Percentiles rank a stretch among this genome's conserved stretches.
phyloP scores from a whole-genome alignment of 1,140 invertebrate species.

The Rhagoletis zephyria region DNA sequence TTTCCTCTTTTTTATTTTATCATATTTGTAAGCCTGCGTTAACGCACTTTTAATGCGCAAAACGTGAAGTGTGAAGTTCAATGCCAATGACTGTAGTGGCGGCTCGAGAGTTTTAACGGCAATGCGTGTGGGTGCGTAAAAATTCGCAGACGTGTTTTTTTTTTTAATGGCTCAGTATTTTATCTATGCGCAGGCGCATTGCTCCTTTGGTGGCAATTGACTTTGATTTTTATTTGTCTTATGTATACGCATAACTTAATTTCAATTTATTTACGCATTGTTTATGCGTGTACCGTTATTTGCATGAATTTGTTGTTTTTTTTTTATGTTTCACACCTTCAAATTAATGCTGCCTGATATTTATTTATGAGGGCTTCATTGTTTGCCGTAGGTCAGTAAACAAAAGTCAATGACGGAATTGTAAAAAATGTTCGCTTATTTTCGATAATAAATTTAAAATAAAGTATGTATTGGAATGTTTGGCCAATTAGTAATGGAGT shows the following conservation, averaged over 20 bases:
- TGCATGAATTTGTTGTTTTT: too few species aligned
- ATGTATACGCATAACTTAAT: not conserved
- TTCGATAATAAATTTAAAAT: not conserved
- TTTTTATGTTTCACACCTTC: not conserved
- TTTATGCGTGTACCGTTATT: not conserved
- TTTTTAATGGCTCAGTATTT: not conserved
- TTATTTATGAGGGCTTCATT: not conserved
- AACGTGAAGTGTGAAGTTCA: not conserved
- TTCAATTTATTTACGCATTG: not conserved
- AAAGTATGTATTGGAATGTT: not conserved
- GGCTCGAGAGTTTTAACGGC: not conserved
- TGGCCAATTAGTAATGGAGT: not conserved
- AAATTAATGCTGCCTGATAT: not conserved
- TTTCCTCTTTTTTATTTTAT: too few species aligned
- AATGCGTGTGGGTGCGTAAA: not conserved
- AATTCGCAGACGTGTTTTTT: not conserved
- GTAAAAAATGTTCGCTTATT: not conserved
- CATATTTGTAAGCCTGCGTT: too few species aligned
- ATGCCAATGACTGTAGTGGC: not conserved
- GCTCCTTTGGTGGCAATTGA: not conserved
- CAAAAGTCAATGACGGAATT: not conserved
- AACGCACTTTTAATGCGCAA: too few species aligned
- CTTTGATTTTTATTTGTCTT: not conserved
- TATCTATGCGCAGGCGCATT: not conserved
- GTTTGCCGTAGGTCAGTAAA: not conserved